Evolutionary conservation across 2,797 vertebrate species (phyloP).

Genomic region (Ctenosaura bakeri): DNA sequence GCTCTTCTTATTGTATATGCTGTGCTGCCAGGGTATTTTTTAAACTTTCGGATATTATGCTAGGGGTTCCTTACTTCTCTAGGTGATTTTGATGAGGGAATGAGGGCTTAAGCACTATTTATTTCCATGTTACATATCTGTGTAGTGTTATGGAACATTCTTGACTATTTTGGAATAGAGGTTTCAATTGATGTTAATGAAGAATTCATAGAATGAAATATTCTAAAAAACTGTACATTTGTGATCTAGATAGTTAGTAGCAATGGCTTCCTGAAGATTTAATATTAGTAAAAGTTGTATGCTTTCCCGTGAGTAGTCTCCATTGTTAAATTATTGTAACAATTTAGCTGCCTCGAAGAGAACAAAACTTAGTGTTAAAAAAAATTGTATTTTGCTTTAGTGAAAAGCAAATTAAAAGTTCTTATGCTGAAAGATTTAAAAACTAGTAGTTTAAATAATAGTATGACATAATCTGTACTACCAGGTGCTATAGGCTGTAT

Average conservation of each 20-base stretch:
- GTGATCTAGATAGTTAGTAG: not conserved
- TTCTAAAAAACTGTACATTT: not conserved
- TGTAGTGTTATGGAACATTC: not conserved
- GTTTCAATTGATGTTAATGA: not conserved
- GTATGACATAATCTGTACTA: not conserved
- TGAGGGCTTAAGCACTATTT: not conserved
- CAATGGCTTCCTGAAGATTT: not conserved
- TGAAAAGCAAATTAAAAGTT: not conserved
- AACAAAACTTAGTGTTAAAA: not conserved
- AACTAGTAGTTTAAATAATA: not conserved
- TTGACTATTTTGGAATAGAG: not conserved
- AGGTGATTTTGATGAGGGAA: conserved; percentile 5
- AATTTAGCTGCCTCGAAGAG: not conserved
- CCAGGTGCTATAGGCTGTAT: no score
- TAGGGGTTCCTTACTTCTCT: conserved; percentile 8
- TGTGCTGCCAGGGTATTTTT: not conserved
- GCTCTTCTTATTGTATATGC: conserved; percentile 39
- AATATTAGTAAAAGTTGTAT: not conserved
- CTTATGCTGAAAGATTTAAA: not conserved
- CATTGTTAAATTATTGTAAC: not conserved
- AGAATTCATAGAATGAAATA: not conserved
- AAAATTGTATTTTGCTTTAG: not conserved
- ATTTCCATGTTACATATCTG: not conserved
- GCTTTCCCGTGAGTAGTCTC: not conserved
- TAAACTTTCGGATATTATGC: not conserved